These are phyloP conservation scores for Acipenser transmontanus DNA, from an alignment of 2,797 vertebrate species.

Conservation along the genomic window DNA sequence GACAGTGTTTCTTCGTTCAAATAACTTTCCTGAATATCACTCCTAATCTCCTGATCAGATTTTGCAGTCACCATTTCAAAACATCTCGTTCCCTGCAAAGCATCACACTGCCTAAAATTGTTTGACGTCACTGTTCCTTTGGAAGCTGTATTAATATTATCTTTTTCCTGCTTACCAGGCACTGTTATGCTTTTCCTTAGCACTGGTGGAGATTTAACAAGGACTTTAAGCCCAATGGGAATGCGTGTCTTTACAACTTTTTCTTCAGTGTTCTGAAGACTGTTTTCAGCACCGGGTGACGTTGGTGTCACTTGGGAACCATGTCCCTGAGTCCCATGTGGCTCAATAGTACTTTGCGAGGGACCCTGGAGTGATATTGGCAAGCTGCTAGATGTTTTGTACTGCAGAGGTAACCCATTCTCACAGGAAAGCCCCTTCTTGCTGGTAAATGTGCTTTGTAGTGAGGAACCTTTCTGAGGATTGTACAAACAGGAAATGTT, in stretches of 20 bases:
- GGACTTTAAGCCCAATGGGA: constrained; percentile 73
- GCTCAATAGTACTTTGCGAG: constrained; percentile 41
- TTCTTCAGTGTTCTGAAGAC: constrained; percentile 49
- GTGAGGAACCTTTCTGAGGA: constrained; percentile 48
- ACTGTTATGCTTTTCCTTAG: constrained; percentile 66
- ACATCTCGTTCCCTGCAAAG: constrained; percentile 24
- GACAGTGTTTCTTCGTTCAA: constrained; percentile 34
- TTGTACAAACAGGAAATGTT: constrained; percentile 49
- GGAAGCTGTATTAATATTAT: constrained; percentile 78
- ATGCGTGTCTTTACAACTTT: constrained; percentile 69
- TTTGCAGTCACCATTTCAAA: constrained; percentile 35
- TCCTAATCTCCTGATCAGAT: constrained; percentile 37
- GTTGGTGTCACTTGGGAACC: constrained; percentile 39
- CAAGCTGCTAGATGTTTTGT: constrained; percentile 50
- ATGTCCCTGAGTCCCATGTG: constrained; percentile 53
- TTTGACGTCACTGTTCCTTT: constrained; percentile 57
- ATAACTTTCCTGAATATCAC: constrained; percentile 31
- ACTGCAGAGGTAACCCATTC: constrained; percentile 42
- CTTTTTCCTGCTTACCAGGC: constrained; percentile 82
- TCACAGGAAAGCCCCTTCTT: constrained; percentile 50
- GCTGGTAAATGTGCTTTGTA: constrained; percentile 46
- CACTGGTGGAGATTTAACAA: constrained; percentile 72
- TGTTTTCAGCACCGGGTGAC: constrained; percentile 36
- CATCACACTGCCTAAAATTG: constrained; percentile 46
- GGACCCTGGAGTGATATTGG: constrained; percentile 44